Base-by-base conservation (phyloP, 2,888 invertebrate genomes). In the Dyspetes luteomarginatus region DNA sequence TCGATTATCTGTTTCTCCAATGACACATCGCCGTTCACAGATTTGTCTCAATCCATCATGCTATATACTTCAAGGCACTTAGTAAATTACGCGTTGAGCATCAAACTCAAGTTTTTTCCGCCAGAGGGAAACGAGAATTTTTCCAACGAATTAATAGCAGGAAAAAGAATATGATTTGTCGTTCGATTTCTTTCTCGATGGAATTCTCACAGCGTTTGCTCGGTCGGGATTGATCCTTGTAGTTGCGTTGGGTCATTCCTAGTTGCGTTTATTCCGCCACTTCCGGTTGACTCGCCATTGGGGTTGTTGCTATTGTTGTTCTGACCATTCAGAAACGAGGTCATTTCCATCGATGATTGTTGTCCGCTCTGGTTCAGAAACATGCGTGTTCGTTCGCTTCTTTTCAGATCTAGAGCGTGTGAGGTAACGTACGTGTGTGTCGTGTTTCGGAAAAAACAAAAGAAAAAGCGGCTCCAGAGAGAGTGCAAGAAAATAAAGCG, bases 291-390 rank as follows among this genome's bases (percentile, higher is more conserved):
- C 73, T 87, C 88, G 62, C 87, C 85, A 85, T 86, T 89, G 85
- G 88, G 86, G 86, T 84, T 87, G 86, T 86, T 90, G 87, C 89
- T 90, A 86, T 91, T 92, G 91, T 92, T 92, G 90, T 92, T 92
- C 86, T 92, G 91, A 55, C 92, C 91, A 86, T 92, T 92, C 72
- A 91, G 89, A 88, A 92, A 92, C 86, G 92, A 92, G 73, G 92
- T 90, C 92, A 92, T 92, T 89, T 92, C 92, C 91, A 92, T 91
- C 83, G 91, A 88, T 78, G 91, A 88, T 83, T 91, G 91, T 88
- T 91, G 91, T 85, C 91, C 91, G 90, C 89, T 91, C 92, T 92
- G 90, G 90, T 91, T 92, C 87, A 92, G 90, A 92, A 92, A 92
- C 89, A 92, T 92, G 90, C 89, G 89, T 89, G 90, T 92, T 90